Base-by-base conservation (phyloP, 1,140 invertebrate species). In the Meloidogyne hapla region DNA sequence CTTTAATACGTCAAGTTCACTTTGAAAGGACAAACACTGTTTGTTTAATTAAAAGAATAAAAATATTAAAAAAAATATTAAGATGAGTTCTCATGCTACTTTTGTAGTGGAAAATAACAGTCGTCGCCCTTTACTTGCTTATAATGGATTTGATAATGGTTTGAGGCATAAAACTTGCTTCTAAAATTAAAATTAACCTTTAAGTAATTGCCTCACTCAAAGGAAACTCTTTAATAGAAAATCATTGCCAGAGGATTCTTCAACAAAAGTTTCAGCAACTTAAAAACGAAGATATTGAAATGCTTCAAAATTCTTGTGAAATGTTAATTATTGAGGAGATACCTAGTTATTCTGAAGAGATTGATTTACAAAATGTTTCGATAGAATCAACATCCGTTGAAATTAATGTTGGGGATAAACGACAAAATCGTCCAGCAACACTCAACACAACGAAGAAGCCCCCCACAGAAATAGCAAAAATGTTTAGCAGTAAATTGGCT, bases 31-130 rank as follows among this genome's bases (percentile, higher is more conserved):
- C 12, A 65, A 72, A 68, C 33, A 71, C 48, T 33, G 56, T 45
- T 66, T 38, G 15, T 18, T 15, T 56, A 56, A 62, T 74, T 23
- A 38, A n/a, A n/a, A 61, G 21, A 12, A 69, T 45, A 33, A 15
- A 45, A n/a, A 12, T 23, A 13, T 23, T 23, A 48, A 28, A 42
- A 63, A 21, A 18, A 21, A 21, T 8, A 21, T 6, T 10, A 10
- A 73, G 71, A 83, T 85, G 84, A 83, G 69, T 61, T 83, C 82
- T 23, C 81, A 85, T 33, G 76, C 80, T n/a, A 83, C 82, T 5
- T 85, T 80, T 74, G 78, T 83, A 18, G 62, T 85, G 1, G 82
- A 83, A 10, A 83, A 83, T 69, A 80, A 85, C 48, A 82, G 76
- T 25, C 74, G 82, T 38, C 84, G 82, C 26, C 82, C 82, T 8